Evolutionary conservation across 1,140 invertebrate genomes (phyloP).

Genomic region (Notospermus geniculatus): DNA sequence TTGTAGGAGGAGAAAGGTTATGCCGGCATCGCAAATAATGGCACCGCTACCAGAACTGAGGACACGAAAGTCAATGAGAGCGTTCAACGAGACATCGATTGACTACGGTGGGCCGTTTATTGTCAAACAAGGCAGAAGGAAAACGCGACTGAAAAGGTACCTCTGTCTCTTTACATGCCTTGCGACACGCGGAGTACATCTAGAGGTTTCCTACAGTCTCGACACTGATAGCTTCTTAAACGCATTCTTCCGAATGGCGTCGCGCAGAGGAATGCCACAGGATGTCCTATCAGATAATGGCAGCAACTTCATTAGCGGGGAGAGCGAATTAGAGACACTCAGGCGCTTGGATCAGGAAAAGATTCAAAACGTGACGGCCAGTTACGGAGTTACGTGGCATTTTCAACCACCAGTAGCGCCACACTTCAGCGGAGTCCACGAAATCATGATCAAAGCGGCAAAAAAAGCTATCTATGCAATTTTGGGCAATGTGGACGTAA

Average conservation of each 20-base stretch:
- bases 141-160: background rate
- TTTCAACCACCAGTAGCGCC: constrained; percentile 5
- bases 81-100: background rate
- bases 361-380: background rate
- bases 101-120: too few relatives aligned
- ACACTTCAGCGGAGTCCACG: constrained; percentile 7
- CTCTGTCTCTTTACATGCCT: constrained; percentile 13
- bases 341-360: background rate
- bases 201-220: background rate
- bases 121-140: too few relatives aligned
- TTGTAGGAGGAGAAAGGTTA: background rate
- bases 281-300: constrained; percentile 1
- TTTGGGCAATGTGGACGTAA: too few relatives aligned
- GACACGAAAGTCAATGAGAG: background rate
- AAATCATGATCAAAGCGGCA: constrained; percentile 1
- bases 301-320: constrained; percentile 6
- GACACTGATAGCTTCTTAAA: constrained; percentile 10
- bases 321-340: constrained; percentile 3
- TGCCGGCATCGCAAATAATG: constrained; percentile 14
- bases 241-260: constrained; percentile 1
- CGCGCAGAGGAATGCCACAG: background rate
- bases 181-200: background rate
- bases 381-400: constrained; percentile 7
- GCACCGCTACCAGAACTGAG: constrained; percentile 5
- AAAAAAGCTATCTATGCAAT: background rate